Evolutionary conservation across 2,888 invertebrate species (phyloP), one percentile per base, ranked within the genome.

Genomic region (Drosophila ustulata): DNA sequence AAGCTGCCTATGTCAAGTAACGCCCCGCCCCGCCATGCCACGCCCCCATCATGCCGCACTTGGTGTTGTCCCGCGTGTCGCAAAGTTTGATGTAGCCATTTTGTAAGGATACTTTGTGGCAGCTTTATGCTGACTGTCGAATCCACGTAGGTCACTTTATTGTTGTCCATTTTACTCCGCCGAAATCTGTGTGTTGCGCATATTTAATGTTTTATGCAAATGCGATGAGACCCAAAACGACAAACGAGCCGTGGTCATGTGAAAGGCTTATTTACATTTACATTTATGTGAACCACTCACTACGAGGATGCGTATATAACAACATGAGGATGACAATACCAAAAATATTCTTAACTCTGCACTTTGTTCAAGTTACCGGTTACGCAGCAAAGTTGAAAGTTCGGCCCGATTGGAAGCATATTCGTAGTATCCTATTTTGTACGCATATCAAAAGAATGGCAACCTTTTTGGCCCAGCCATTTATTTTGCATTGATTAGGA

Each of bases 151-250:
- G 80, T 80, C 83, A 86, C 71, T 88, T 85, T 75, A 82, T 73
- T 82, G 80, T 71, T 59, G 57, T 82, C 73, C 71, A 53, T 69
- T 66, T 66, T 39, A 43, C 45, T 47, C 45, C 46, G 25, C 49
- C 49, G 34, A 72, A 89, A 89, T 89, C 89, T 67, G 71, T 73
- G 73, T 69, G 79, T 68, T 63, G 55, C 66, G 89, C 84, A 88
- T 89, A 86, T 83, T 80, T 86, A 89, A 86, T 89, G 83, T 80
- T 52, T 71, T 89, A 89, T 89, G 87, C 89, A 86, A 86, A 86
- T 86, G 65, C 61, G 57, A 61, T 59, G 41, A 66, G 65, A 67
- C 47, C 58, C 51, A 62, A 62, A 55, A 18, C 18, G 18, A 18
- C 18, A 18, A 74, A 72, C 57, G 41, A 25, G 45, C 45, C 8